Conservation (phyloP, 2,797 vertebrate genomes). For the Prunella strophiata region DNA sequence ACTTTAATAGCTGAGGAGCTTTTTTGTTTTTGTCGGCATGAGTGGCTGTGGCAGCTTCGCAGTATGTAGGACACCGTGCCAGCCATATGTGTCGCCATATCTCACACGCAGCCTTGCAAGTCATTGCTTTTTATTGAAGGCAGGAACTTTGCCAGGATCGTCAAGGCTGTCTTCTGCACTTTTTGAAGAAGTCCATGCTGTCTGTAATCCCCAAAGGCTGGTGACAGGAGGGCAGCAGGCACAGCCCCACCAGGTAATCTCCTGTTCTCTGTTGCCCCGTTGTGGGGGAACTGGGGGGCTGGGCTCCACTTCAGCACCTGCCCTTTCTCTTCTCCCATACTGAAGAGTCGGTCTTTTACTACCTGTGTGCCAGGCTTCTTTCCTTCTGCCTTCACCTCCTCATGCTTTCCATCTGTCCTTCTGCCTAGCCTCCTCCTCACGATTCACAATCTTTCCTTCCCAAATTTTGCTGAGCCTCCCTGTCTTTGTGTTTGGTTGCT, state of each 20-base stretch:
- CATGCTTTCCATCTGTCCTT: slow-evolving; percentile 27
- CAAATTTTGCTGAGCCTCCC: neutral
- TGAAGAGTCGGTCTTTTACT: neutral
- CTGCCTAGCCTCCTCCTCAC: neutral
- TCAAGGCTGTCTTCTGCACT: slow-evolving; percentile 37
- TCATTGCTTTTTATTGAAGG: slow-evolving; percentile 19
- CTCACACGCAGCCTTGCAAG: slow-evolving; percentile 43
- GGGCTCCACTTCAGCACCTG: neutral
- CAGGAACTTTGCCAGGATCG: slow-evolving; percentile 44
- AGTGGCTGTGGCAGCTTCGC: slow-evolving; percentile 28
- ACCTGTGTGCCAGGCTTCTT: neutral
- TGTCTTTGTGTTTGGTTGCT: neutral
- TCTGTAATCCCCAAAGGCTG: neutral
- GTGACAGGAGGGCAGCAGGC: neutral
- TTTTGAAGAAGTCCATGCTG: slow-evolving; percentile 28
- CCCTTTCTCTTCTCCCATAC: neutral
- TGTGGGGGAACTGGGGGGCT: neutral
- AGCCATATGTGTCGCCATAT: slow-evolving; percentile 50
- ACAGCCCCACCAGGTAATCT: neutral
- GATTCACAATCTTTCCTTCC: neutral
- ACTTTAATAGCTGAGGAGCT: slow-evolving; percentile 38
- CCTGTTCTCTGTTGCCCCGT: neutral
- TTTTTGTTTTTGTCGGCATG: too few relatives aligned
- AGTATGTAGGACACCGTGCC: slow-evolving; percentile 7
- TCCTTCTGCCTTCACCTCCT: neutral